Conservation (phyloP, 2,113 vertebrate species). For the Osmerus mordax region DNA sequence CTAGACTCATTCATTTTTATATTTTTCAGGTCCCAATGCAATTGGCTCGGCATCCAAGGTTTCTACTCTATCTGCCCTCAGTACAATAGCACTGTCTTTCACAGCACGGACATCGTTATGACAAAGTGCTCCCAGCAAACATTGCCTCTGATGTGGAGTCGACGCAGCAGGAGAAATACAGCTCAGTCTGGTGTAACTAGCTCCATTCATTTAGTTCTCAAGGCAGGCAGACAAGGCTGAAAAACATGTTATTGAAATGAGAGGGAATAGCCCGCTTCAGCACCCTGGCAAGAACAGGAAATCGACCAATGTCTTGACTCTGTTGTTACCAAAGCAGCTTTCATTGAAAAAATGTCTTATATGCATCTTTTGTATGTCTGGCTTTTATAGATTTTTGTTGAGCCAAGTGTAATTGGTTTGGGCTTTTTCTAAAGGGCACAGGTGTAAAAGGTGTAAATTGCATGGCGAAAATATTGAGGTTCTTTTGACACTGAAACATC, state of each 20-base stretch:
- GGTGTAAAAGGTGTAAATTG: conserved; percentile 70
- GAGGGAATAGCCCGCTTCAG: conserved; percentile 62
- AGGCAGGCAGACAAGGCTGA: conserved; percentile 73
- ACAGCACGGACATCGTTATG: conserved; percentile 98
- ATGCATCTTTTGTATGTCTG: conserved; percentile 99
- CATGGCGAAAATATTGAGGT: conserved; percentile 68
- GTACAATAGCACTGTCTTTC: conserved; percentile 95
- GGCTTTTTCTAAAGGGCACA: conserved; percentile 53
- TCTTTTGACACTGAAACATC: background rate
- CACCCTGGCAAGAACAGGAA: conserved; percentile 75
- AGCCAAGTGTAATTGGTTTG: conserved; percentile 76
- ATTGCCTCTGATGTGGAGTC: conserved; percentile 60
- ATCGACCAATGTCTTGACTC: conserved; percentile 87
- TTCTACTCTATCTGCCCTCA: conserved; percentile 92
- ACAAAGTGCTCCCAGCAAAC: conserved; percentile 70
- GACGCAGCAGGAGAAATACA: conserved; percentile 49
- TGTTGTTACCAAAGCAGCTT: conserved; percentile 99
- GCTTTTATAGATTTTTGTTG: conserved; percentile 91
- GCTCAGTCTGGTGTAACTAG: conserved; percentile 73
- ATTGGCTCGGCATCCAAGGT: conserved; percentile 89
- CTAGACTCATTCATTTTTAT: conserved; percentile 31
- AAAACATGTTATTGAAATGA: conserved; percentile 42
- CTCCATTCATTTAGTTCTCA: conserved; percentile 86
- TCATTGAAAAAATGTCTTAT: conserved; percentile 89
- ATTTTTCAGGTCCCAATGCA: conserved; percentile 82